phyloP scores from a whole-genome alignment of 2,113 vertebrate species.

The Caranx melampygus region DNA sequence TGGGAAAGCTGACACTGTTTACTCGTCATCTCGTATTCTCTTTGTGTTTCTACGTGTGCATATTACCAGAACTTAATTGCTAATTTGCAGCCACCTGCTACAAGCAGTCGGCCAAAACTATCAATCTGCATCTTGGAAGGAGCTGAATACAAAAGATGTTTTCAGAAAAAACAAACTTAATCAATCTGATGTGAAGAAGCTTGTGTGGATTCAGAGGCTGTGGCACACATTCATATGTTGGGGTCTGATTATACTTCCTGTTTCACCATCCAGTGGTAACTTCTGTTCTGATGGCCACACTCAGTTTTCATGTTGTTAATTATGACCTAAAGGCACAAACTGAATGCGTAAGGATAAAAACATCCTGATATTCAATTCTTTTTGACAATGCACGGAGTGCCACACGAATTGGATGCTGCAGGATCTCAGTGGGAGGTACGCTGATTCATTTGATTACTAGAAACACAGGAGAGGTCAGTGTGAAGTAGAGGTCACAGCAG shows the following conservation, averaged over 20 bases:
- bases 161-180: background rate
- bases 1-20: background rate
- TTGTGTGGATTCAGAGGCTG: background rate
- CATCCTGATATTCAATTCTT: background rate
- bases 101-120: slow-evolving; percentile 23
- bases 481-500: slow-evolving; percentile 60
- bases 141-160: background rate
- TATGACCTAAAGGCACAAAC: background rate
- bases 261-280: background rate
- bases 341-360: background rate
- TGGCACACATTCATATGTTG: background rate
- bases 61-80: slow-evolving; percentile 15
- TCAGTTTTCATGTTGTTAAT: background rate
- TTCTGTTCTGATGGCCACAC: background rate
- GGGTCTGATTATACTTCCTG: slow-evolving; percentile 6
- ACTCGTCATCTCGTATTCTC: background rate
- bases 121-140: slow-evolving; percentile 8
- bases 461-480: slow-evolving; percentile 62
- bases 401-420: slow-evolving; percentile 5
- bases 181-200: background rate
- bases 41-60: background rate
- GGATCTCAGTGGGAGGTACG: slow-evolving; percentile 8
- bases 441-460: slow-evolving; percentile 59
- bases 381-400: slow-evolving; percentile 33
- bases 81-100: slow-evolving; percentile 23